Conservation (phyloP, 2,888 invertebrate species). For the Noctua comes region DNA sequence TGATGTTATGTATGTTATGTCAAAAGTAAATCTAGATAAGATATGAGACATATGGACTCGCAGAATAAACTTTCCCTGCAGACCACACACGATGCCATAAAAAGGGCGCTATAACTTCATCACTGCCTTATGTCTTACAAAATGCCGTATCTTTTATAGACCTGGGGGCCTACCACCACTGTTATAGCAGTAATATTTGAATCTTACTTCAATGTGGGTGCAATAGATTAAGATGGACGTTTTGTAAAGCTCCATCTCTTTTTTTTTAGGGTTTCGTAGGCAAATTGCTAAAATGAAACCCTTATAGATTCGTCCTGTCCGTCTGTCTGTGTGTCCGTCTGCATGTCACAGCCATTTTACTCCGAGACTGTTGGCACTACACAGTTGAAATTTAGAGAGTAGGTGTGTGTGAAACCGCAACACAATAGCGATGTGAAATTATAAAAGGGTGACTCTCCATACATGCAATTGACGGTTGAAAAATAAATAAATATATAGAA, state of each 20-base stretch:
- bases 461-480: background rate
- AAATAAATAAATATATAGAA: background rate
- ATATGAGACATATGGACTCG: background rate
- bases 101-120: conserved; percentile 45
- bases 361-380: background rate
- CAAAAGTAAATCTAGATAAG: background rate
- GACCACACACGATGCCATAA: conserved; percentile 47
- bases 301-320: background rate
- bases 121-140: conserved; percentile 32
- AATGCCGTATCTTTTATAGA: conserved; percentile 18
- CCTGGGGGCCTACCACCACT: background rate
- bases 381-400: background rate
- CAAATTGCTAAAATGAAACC: background rate
- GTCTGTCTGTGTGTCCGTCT: background rate
- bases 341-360: background rate
- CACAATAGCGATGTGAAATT: background rate
- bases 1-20: too few species aligned
- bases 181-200: background rate
- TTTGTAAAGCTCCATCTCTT: too few species aligned
- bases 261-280: too few species aligned
- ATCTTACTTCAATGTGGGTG: background rate
- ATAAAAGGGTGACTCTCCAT: background rate
- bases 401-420: too few species aligned
- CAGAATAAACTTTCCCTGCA: conserved; percentile 11
- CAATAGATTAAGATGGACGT: too few species aligned